Conservation (phyloP, 2,797 vertebrate species). For the Triplophysa bombifrons region DNA sequence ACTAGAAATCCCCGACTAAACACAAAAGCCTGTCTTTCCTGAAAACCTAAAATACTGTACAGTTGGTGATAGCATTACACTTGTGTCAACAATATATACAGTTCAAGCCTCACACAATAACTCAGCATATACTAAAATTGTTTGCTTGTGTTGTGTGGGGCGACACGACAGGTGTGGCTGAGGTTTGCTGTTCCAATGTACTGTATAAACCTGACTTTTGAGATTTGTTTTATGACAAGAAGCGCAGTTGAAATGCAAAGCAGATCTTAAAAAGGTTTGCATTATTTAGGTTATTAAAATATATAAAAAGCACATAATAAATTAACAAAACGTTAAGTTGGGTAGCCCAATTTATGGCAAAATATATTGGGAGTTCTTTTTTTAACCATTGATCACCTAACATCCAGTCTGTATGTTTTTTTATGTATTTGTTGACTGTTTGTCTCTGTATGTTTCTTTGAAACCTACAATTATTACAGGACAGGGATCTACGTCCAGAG, state of each 20-base stretch:
- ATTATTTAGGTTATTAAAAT: not conserved
- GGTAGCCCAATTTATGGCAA: not conserved
- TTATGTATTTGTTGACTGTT: constrained; percentile 21
- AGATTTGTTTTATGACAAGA: too few species aligned
- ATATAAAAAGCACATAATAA: not conserved
- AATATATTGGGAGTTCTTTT: not conserved
- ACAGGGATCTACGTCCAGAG: constrained; percentile 81
- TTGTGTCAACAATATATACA: too few species aligned
- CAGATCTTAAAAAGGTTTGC: not conserved
- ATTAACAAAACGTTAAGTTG: not conserved
- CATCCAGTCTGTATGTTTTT: not conserved
- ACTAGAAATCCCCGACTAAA: not conserved
- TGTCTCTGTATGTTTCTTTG: constrained; percentile 51
- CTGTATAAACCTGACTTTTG: not conserved
- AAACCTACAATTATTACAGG: constrained; percentile 63
- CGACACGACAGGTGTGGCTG: constrained; percentile 17
- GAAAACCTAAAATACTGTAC: not conserved
- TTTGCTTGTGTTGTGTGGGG: too few species aligned
- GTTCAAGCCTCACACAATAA: too few species aligned
- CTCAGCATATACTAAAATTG: too few species aligned
- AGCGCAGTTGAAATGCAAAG: not conserved
- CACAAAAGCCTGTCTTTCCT: not conserved
- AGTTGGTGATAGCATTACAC: not conserved
- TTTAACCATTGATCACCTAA: not conserved
- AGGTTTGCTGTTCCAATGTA: constrained; percentile 31